These are phyloP conservation scores for Drosophila sechellia DNA, from an alignment of 1,140 invertebrate genomes.

Conservation along the genomic window DNA sequence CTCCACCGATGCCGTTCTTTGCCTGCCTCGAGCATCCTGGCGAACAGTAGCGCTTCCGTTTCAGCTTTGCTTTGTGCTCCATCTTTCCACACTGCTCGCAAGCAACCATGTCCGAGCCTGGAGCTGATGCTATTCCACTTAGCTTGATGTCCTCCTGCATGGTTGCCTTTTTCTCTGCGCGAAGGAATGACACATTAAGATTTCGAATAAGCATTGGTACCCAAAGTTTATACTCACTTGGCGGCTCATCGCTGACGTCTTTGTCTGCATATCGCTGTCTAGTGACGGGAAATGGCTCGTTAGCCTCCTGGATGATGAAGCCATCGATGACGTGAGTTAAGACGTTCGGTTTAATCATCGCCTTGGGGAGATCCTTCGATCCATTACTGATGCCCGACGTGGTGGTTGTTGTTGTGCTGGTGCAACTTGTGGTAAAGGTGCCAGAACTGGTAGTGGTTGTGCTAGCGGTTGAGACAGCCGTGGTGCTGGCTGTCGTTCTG, in stretches of 20 bases:
- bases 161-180: constrained; percentile 84
- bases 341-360: constrained; percentile 98
- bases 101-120: constrained; percentile 86
- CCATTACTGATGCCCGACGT: constrained; percentile 40
- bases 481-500: constrained; percentile 10
- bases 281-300: constrained; percentile 95
- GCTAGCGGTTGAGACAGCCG: constrained; percentile 7
- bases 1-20: constrained; percentile 36
- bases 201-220: no score
- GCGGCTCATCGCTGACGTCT: constrained; percentile 89
- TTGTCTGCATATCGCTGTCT: constrained; percentile 85
- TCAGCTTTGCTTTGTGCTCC: constrained; percentile 89
- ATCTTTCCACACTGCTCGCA: constrained; percentile 93
- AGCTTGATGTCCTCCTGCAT: constrained; percentile 75
- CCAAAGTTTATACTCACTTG: constrained; percentile 73
- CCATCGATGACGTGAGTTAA: constrained; percentile 98
- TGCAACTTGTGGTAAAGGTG: constrained; percentile 18
- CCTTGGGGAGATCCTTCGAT: constrained; percentile 92
- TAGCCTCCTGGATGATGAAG: constrained; percentile 97
- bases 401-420: constrained; percentile 26
- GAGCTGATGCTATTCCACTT: constrained; percentile 9
- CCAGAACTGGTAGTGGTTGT: constrained; percentile 22
- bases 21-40: constrained; percentile 68
- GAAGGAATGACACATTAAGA: neutral
- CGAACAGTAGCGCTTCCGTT: constrained; percentile 92